A percentile compares a stretch with the other conserved stretches of the same genome.
Conservation (phyloP, 2,888 invertebrate genomes). For the Agrochola litura region DNA sequence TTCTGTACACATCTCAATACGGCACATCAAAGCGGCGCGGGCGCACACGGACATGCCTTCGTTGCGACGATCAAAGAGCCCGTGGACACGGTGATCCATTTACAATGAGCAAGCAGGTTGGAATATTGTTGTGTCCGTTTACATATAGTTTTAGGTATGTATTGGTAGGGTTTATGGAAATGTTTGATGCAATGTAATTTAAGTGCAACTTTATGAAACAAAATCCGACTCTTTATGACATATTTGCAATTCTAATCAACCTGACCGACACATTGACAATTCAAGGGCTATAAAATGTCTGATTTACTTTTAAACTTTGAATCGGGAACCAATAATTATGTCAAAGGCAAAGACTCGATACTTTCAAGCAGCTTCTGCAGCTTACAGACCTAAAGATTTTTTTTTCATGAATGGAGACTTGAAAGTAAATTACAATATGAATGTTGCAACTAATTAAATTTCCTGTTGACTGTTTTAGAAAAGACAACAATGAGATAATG, state of each 20-base stretch:
- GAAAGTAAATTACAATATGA: neutral
- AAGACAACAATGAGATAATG: constrained; percentile 3
- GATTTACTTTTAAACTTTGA: no score
- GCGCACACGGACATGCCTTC: constrained; percentile 30
- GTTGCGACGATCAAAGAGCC: constrained; percentile 61
- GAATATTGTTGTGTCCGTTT: constrained; percentile 39
- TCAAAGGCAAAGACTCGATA: no score
- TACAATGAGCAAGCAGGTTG: constrained; percentile 56
- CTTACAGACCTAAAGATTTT: no score
- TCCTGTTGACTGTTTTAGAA: constrained; percentile 19
- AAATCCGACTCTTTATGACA: neutral
- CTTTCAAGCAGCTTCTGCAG: no score
- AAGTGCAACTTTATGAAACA: neutral
- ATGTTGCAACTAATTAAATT: neutral
- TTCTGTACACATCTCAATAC: constrained; percentile 49
- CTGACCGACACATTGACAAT: neutral
- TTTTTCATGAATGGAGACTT: neutral
- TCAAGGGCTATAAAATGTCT: neutral
- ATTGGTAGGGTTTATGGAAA: neutral
- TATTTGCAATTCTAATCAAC: neutral
- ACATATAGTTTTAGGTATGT: constrained; percentile 12
- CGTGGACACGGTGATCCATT: constrained; percentile 53
- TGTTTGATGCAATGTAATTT: constrained; percentile 7
- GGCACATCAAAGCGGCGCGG: constrained; percentile 52
- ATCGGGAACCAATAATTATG: no score